Evolutionary conservation across 2,113 vertebrate species (phyloP), one percentile per base, ranked within the genome.

Genomic region (Phyllostomus hastatus): DNA sequence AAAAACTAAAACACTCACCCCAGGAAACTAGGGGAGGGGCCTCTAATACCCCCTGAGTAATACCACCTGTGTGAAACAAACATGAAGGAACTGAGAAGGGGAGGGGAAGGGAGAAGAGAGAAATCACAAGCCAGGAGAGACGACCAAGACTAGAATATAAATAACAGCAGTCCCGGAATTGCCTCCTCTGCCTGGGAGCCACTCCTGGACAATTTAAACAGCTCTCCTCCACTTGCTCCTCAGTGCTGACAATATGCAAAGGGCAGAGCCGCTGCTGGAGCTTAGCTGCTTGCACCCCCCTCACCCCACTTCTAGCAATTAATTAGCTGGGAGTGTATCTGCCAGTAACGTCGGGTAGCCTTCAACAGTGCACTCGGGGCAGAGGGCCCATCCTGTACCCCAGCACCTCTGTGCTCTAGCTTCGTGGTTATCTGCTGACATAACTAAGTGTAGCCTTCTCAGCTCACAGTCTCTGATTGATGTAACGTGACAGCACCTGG

Each of bases 31-130:
- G 92, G 17, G 50, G 31, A 64, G 10, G 43, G 54, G 57, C 41
- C 76, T 66, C 69, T 88, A 95, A 92, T 54, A 22, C 66, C 59
- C 4, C 59, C 4, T 79, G 50, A 87, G 67, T 91, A 78, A 81
- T 76, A 35, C 50, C 96, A 96, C 96, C 96, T 97, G 97, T 96
- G 93, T 96, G 96, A 96, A 97, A 81, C 52, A 48, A 22, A 89
- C n/a, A 48, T 59, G 43, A 66, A 61, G 41, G n/a, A 35, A 93
- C 64, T 38, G 46, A 75, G 76, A 50, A 78, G 26, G 52, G 66
- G 19, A 69, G 17, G 24, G 4, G 17, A 81, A 28, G 10, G n/a
- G 43, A 91, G 83, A 73, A 57, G 57, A n/a, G 24, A 59, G 35
- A 81, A 78, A 61, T 59, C 67, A 82, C 48, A 38, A 84, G 61